A percentile compares a stretch with the other conserved stretches of the same genome.
These are phyloP conservation scores for Pelobates fuscus DNA, from an alignment of 2,113 vertebrate genomes.

Conservation along the genomic window DNA sequence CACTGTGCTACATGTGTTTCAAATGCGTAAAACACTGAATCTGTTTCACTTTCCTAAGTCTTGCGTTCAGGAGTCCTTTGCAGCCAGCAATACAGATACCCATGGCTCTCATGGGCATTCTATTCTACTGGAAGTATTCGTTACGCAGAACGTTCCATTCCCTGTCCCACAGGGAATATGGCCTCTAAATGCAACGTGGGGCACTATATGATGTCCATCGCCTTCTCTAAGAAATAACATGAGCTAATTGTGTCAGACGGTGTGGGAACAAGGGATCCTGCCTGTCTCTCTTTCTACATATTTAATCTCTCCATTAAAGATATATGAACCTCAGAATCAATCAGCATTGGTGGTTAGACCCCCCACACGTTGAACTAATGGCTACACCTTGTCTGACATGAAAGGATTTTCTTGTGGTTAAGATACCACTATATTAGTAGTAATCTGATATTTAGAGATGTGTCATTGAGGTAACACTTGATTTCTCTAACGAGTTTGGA, in stretches of 20 bases:
- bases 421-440: conserved; percentile 71
- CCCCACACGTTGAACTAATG: conserved; percentile 84
- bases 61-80: conserved; percentile 10
- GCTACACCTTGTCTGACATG: conserved; percentile 92
- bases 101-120: conserved; percentile 12
- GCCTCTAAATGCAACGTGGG: conserved; percentile 14
- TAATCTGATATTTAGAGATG: conserved; percentile 63
- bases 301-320: conserved; percentile 99
- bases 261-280: background rate
- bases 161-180: conserved; percentile 1
- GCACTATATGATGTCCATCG: conserved; percentile 6
- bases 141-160: conserved; percentile 4
- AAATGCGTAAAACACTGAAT: conserved; percentile 20
- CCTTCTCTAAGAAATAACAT: conserved; percentile 25
- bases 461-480: conserved; percentile 27
- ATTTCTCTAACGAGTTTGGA: background rate
- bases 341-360: conserved; percentile 82
- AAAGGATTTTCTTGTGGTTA: conserved; percentile 81
- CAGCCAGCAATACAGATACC: conserved; percentile 20
- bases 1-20: conserved; percentile 39
- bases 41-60: conserved; percentile 21
- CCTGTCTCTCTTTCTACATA: conserved; percentile 92
- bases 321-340: conserved; percentile 98
- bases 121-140: conserved; percentile 1
- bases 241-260: conserved; percentile 27